phyloP scores from a whole-genome alignment of 2,888 invertebrate genomes.

The Rhingia campestris region DNA sequence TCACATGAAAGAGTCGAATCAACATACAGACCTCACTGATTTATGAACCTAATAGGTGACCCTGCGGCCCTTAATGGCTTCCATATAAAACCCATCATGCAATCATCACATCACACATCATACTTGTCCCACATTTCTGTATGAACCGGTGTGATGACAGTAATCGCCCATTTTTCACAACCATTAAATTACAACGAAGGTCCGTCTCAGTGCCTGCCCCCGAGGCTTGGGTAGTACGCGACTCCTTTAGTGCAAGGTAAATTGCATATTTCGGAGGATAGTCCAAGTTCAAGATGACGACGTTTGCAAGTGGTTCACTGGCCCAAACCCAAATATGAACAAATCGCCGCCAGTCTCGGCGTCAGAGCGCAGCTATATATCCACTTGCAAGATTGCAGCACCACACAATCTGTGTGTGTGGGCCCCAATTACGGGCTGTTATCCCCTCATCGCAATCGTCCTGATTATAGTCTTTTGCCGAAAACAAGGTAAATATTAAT shows the following conservation, averaged over 20 bases:
- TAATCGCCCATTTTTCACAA: constrained; percentile 73
- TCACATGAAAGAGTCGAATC: too few relatives aligned
- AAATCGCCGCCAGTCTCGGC: constrained; percentile 23
- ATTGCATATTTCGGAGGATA: constrained; percentile 47
- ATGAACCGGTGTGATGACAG: constrained; percentile 68
- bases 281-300: not conserved
- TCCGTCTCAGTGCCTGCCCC: constrained; percentile 41
- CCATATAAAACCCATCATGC: constrained; percentile 56
- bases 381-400: constrained; percentile 19
- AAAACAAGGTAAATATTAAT: constrained; percentile 82
- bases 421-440: constrained; percentile 82
- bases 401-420: constrained; percentile 74
- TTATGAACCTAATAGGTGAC: too few relatives aligned
- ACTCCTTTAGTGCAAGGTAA: constrained; percentile 15
- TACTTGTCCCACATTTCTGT: constrained; percentile 58
- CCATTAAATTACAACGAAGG: constrained; percentile 67
- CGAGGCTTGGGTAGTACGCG: constrained; percentile 9
- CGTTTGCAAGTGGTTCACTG: constrained; percentile 3
- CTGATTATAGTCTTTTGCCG: constrained; percentile 80
- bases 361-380: not conserved
- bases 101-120: constrained; percentile 72
- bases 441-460: constrained; percentile 81
- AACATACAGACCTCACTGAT: too few relatives aligned
- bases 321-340: constrained; percentile 52
- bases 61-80: constrained; percentile 35